phyloP scores from a whole-genome alignment of 2,888 invertebrate genomes.

The Amiota mariae region DNA sequence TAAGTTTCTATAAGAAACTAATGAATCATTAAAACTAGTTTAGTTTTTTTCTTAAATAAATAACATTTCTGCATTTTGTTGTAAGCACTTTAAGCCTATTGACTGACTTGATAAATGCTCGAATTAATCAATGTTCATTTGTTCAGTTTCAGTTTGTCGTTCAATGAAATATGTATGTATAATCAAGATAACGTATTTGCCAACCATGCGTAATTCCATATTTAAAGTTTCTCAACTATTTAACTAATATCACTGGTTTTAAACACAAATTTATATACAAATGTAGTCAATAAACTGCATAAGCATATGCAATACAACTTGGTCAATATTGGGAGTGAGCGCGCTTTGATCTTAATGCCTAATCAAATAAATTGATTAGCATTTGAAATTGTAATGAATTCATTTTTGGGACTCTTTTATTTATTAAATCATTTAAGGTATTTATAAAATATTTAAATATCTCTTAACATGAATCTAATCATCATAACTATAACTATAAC shows the following conservation, averaged over 20 bases:
- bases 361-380: conserved; percentile 18
- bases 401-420: not conserved
- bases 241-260: not conserved
- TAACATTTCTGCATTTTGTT: conserved; percentile 9
- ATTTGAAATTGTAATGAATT: conserved; percentile 4
- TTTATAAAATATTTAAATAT: not conserved
- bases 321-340: too few species aligned
- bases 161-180: not conserved
- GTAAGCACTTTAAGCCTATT: too few species aligned
- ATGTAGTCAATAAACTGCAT: not conserved
- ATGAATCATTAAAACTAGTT: not conserved
- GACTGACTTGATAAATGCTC: not conserved
- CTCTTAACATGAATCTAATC: not conserved
- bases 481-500: not conserved
- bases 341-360: not conserved
- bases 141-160: not conserved
- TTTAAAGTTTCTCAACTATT: conserved; percentile 1
- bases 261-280: not conserved
- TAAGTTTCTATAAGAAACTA: not conserved
- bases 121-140: conserved; percentile 7
- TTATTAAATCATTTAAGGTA: conserved; percentile 7
- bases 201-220: not conserved
- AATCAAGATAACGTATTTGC: conserved; percentile 3
- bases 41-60: not conserved
- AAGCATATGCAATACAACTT: too few species aligned